Evolutionary conservation across 2,888 invertebrate genomes (phyloP), one percentile per base, ranked within the genome.

Genomic region (Oscheius sp.): DNA sequence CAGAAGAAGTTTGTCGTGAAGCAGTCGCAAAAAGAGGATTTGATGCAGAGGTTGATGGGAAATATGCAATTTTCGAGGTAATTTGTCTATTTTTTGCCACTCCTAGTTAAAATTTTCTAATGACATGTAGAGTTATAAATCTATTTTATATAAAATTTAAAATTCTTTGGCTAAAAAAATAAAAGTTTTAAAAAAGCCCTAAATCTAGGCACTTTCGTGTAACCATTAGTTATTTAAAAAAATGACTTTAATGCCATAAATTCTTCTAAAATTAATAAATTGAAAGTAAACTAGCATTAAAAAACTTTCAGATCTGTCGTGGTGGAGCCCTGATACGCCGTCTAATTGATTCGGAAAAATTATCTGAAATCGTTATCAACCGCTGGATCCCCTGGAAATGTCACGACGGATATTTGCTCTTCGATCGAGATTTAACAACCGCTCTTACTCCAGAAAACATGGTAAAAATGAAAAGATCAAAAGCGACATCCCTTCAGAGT

Each of bases 21-120:
- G 75, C 73, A 0, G 54, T 74, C 6, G 67, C 62, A 0, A 69
- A 73, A 33, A 64, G 68, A 6, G 64, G 69, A 4, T 73, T 75
- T 65, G 70, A 78, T 38, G 74, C 61, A 0, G 68, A 73, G 4
- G 36, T 50, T 2, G 64, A 62, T 32, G 75, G 68, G 9, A 66
- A 70, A 5, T 84, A 78, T 63, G 82, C 81, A 0, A 56, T 84
- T 6, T 84, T 80, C 67, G 84, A 84, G 70, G 77, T 74, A 38
- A 26, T 38, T 45, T 36, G n/a, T n/a, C n/a, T n/a, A n/a, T n/a
- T n/a, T n/a, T n/a, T n/a, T n/a, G n/a, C n/a, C n/a, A n/a, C n/a
- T n/a, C n/a, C n/a, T n/a, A n/a, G n/a, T n/a, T n/a, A n/a, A n/a
- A n/a, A n/a, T n/a, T n/a, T n/a, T n/a, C n/a, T n/a, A n/a, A n/a